Base-by-base conservation (phyloP, 2,797 vertebrate genomes). In the Sebastes kiyomatsui region DNA sequence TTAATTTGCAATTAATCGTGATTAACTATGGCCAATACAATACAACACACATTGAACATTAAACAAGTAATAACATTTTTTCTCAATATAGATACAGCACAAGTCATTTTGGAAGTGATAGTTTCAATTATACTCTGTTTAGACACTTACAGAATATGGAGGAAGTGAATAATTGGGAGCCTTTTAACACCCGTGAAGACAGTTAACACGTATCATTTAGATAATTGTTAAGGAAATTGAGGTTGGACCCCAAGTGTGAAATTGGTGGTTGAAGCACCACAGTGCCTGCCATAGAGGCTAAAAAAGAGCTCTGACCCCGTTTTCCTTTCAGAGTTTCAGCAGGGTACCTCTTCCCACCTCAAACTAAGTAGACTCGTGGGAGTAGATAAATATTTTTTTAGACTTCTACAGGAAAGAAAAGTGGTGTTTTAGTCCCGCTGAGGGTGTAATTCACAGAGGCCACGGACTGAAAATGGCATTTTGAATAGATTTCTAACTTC, bases 191-290 rank as follows among this genome's bases (percentile, higher is more conserved):
- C 28, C 22, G 2, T 46, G 65, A 68, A 60, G 68, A 70, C 64
- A 77, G 58, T 76, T 56, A 85, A 89, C 72, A 70, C 80, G 86
- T 79, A 73, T 85, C 75, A 88, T 90, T 91, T 84, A 60, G 83
- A 87, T 89, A 88, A 91, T 84, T 88, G 87, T 87, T 64, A 42
- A 82, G 81, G 83, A 90, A 89, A 79, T 18, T 77, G 82, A 83
- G 81, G 86, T 86, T 79, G 52, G 58, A 81, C 66, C 71, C 66
- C 62, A 67, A 87, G 81, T 79, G 77, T 85, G 35, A 90, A 91
- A 92, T 72, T 82, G 61, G 28, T 46, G 76, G 80, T 84, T 90
- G 16, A 65, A 67, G 59, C 62, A 71, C 74, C 75, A 80, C 46
- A 54, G 46, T 55, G 85, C 83, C 74, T 65, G 55, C 9, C 49